Conservation (phyloP, 2,113 vertebrate species). For the Oncorhynchus gorbuscha region DNA sequence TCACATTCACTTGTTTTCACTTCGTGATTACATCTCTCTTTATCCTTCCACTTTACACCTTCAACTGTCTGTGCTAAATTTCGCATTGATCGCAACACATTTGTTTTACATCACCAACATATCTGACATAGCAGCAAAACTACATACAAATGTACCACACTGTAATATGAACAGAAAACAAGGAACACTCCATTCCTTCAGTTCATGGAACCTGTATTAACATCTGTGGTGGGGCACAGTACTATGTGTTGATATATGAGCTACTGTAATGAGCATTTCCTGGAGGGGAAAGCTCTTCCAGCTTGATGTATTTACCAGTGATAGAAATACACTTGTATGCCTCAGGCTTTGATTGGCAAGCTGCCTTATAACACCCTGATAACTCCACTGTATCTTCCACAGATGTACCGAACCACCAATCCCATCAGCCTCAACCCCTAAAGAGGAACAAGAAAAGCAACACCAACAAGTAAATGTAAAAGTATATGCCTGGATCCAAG, state of each 20-base stretch:
- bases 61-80: conserved; percentile 19
- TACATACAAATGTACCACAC: conserved; percentile 33
- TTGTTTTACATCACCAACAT: conserved; percentile 51
- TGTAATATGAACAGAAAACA: conserved; percentile 60
- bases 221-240: conserved; percentile 65
- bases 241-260: conserved; percentile 67
- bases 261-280: conserved; percentile 53
- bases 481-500: conserved; percentile 52
- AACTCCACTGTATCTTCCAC: conserved; percentile 77
- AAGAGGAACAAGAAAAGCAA: conserved; percentile 57
- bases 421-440: conserved; percentile 58
- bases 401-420: conserved; percentile 74
- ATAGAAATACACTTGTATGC: conserved; percentile 48
- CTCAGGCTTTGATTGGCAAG: conserved; percentile 66
- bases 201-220: conserved; percentile 56
- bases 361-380: conserved; percentile 67
- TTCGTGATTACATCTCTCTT: background rate
- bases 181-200: conserved; percentile 56
- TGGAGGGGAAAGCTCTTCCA: conserved; percentile 32
- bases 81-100: conserved; percentile 48
- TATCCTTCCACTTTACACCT: conserved; percentile 24
- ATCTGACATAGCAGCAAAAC: conserved; percentile 56
- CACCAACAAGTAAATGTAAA: conserved; percentile 56
- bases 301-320: conserved; percentile 51
- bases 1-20: conserved; percentile 30